These are phyloP conservation scores for Andricus quercusramuli DNA, from an alignment of 2,888 invertebrate genomes.

Conservation along the genomic window DNA sequence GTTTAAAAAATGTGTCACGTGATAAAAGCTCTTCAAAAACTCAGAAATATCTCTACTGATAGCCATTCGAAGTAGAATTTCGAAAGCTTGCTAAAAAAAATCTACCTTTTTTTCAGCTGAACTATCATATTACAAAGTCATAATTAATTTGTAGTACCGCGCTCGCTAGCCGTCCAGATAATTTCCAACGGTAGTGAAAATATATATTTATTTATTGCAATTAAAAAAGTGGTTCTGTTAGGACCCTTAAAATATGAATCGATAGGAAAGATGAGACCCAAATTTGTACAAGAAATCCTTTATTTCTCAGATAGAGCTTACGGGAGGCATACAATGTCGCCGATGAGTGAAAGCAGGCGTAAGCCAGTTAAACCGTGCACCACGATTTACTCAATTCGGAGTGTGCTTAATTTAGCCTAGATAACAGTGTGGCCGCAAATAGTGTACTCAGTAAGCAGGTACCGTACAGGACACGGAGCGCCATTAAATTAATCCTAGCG, in stretches of 20 bases:
- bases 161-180: too few relatives aligned
- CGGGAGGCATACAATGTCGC: not conserved
- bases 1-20: too few relatives aligned
- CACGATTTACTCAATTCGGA: constrained; percentile 34
- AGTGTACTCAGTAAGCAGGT: constrained; percentile 34
- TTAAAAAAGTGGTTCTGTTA: too few relatives aligned
- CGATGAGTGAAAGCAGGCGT: constrained; percentile 35
- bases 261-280: not conserved
- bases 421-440: constrained; percentile 16
- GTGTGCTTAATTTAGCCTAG: constrained; percentile 39
- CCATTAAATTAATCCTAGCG: constrained; percentile 64
- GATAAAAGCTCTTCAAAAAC: too few relatives aligned
- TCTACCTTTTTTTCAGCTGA: too few relatives aligned
- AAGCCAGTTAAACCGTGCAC: constrained; percentile 17
- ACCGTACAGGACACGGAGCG: constrained; percentile 44
- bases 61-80: too few relatives aligned
- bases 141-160: too few relatives aligned
- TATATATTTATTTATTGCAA: too few relatives aligned
- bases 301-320: not conserved
- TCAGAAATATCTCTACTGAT: too few relatives aligned
- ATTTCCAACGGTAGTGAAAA: too few relatives aligned
- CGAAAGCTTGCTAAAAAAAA: too few relatives aligned
- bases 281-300: not conserved
- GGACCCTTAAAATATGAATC: not conserved
- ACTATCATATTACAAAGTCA: too few relatives aligned